Conservation (phyloP, 1,140 invertebrate species). For the Chionoecetes opilio region DNA sequence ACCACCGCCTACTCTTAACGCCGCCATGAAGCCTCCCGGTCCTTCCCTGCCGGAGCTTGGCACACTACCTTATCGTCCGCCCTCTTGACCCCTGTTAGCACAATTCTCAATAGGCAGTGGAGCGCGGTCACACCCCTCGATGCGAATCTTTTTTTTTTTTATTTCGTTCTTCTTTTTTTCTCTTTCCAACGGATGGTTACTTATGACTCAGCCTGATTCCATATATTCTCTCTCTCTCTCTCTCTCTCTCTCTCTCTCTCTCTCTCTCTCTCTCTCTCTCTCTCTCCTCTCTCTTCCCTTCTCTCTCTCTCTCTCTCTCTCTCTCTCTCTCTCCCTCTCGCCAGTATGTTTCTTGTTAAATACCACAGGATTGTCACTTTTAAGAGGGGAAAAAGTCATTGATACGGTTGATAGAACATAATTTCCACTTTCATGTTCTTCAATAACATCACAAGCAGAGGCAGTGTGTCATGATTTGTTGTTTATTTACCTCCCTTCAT, state of each 20-base stretch:
- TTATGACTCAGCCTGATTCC: background rate
- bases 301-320: constrained; percentile 21
- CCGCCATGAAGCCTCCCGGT: background rate
- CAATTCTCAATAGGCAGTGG: background rate
- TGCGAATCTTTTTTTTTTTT: too few relatives aligned
- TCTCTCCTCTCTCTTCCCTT: background rate
- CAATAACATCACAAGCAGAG: too few relatives aligned
- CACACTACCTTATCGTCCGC: background rate
- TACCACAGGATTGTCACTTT: too few relatives aligned
- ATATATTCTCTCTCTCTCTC: background rate
- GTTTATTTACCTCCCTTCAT: too few relatives aligned
- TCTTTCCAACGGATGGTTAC: background rate
- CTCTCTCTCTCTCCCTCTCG: background rate
- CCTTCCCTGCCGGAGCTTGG: too few relatives aligned
- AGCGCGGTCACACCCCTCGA: background rate
- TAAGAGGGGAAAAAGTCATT: too few relatives aligned
- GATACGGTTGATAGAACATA: too few relatives aligned
- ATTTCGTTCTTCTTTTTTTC: background rate
- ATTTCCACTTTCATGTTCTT: too few relatives aligned
- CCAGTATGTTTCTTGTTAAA: too few relatives aligned
- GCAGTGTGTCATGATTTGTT: too few relatives aligned
- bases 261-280: background rate
- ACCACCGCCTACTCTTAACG: background rate
- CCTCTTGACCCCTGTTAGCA: background rate
- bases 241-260: background rate